Percentiles rank a stretch among this genome's conserved stretches.
These are phyloP conservation scores for Leontocebus nigricollis DNA, from an alignment of 2,797 vertebrate genomes.

Conservation along the genomic window DNA sequence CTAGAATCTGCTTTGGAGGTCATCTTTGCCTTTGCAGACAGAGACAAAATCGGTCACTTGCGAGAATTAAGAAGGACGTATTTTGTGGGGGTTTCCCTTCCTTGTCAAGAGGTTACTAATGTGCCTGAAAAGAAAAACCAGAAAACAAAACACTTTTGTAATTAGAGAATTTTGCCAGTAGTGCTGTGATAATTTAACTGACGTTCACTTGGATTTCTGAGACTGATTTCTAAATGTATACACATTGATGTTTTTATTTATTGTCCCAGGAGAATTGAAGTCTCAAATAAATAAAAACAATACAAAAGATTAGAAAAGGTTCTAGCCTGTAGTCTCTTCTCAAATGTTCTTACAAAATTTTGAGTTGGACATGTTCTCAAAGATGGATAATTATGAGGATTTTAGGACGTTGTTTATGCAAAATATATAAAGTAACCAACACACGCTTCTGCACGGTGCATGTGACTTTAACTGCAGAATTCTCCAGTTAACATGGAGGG, in stretches of 20 bases:
- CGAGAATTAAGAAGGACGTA: neutral
- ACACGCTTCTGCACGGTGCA: neutral
- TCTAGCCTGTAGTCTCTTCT: neutral
- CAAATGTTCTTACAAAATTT: neutral
- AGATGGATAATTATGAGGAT: neutral
- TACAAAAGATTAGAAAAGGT: neutral
- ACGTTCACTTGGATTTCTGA: neutral
- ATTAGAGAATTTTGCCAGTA: neutral
- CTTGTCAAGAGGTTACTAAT: neutral
- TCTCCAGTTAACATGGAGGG: neutral
- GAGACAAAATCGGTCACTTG: neutral
- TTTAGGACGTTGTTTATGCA: neutral
- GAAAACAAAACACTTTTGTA: neutral
- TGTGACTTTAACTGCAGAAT: rapidly evolving
- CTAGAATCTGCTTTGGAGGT: neutral
- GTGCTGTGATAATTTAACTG: neutral
- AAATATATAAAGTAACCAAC: neutral
- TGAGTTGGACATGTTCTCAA: neutral
- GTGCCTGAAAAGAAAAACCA: neutral
- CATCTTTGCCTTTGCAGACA: neutral
- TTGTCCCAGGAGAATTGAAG: neutral
- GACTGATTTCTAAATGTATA: neutral
- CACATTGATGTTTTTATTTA: neutral
- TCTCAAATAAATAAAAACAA: neutral
- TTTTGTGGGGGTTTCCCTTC: neutral